Evolutionary conservation across 2,888 invertebrate genomes (phyloP).

Genomic region (Andrena marginata): DNA sequence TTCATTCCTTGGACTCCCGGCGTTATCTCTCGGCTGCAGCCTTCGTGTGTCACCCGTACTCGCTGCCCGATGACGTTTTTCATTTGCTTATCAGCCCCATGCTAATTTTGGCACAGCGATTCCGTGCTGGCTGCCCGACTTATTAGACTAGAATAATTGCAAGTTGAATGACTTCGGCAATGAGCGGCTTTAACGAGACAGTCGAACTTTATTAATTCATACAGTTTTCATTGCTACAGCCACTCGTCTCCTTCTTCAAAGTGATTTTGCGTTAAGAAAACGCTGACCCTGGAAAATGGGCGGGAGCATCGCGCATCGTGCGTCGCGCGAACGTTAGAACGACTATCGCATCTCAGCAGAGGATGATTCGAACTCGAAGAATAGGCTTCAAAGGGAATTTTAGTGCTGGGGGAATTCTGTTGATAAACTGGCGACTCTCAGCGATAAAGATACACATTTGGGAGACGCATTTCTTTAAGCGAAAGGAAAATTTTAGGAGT

Average conservation of each 20-base stretch:
- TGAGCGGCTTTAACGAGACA: conserved; percentile 28
- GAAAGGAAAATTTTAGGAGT: no score
- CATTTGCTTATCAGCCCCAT: conserved; percentile 46
- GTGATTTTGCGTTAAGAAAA: not conserved
- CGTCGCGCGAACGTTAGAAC: not conserved
- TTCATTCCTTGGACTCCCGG: conserved; percentile 48
- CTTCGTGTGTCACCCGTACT: conserved; percentile 58
- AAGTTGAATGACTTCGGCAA: conserved; percentile 57
- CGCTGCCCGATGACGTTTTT: conserved; percentile 47
- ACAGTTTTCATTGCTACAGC: conserved; percentile 19
- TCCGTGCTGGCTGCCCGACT: conserved; percentile 32
- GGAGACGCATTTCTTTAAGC: no score
- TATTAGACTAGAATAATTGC: conserved; percentile 58
- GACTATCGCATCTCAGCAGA: not conserved
- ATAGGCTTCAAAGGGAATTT: no score
- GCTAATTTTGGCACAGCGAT: conserved; percentile 53
- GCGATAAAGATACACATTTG: no score
- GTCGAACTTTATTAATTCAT: conserved; percentile 36
- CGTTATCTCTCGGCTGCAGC: conserved; percentile 47
- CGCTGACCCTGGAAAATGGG: not conserved
- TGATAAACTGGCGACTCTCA: no score
- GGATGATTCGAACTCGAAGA: no score
- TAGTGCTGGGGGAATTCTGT: no score
- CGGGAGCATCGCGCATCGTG: no score
- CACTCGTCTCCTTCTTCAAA: no score